Evolutionary conservation across 2,113 vertebrate genomes (phyloP).

Genomic region (Chloroceryle aenea): DNA sequence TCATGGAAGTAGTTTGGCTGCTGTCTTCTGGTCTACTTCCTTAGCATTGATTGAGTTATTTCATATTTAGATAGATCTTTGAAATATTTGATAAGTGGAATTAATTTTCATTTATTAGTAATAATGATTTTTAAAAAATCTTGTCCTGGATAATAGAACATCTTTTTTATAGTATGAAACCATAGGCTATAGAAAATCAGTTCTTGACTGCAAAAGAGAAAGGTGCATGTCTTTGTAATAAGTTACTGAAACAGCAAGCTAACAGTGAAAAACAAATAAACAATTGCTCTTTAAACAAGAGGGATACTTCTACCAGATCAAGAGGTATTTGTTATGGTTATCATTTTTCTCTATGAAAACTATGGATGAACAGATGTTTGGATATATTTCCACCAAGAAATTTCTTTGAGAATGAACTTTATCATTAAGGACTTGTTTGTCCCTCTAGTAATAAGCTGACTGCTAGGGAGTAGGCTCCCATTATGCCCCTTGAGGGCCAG

Average conservation of each 20-base stretch:
- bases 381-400: not conserved
- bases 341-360: not conserved
- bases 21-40: not conserved
- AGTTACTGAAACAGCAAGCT: not conserved
- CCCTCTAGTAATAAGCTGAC: not conserved
- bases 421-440: not conserved
- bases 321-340: not conserved
- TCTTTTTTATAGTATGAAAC: not conserved
- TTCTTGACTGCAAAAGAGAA: not conserved
- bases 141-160: not conserved
- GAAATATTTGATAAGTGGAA: not conserved
- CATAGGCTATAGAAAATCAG: not conserved
- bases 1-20: not conserved
- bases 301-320: not conserved
- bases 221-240: not conserved
- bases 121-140: conserved; percentile 2
- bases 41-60: not conserved
- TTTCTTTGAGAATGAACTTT: not conserved
- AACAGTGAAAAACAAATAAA: not conserved
- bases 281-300: not conserved
- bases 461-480: not conserved
- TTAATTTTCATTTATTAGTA: not conserved
- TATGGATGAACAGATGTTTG: not conserved
- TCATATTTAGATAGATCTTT: not conserved
- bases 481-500: no score